phyloP scores from a whole-genome alignment of 2,888 invertebrate genomes.

The Orgyia antiqua region DNA sequence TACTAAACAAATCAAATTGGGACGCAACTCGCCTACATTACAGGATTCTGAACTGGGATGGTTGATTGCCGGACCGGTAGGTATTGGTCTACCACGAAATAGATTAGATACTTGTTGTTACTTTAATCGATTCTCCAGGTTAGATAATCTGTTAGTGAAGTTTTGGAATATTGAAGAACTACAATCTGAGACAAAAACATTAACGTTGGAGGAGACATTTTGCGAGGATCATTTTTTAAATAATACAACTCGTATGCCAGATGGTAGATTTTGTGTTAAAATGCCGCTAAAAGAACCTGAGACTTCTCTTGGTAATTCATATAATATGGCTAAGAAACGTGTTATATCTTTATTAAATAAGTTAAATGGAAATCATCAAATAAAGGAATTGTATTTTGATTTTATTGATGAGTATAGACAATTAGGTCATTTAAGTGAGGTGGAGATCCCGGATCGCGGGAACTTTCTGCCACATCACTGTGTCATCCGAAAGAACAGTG shows the following conservation, averaged over 20 bases:
- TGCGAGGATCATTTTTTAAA: slow-evolving; percentile 13
- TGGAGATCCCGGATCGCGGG: slow-evolving; percentile 2
- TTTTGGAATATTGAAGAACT: slow-evolving; percentile 18
- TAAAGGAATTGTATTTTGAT: neutral
- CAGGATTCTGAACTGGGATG: slow-evolving; percentile 1
- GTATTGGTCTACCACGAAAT: neutral
- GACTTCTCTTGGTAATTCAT: slow-evolving; percentile 2
- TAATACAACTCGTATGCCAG: slow-evolving; percentile 8
- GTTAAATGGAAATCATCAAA: neutral
- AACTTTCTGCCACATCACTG: slow-evolving; percentile 21
- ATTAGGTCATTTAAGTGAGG: slow-evolving; percentile 3
- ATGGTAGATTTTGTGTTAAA: slow-evolving; percentile 15
- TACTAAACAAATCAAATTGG: neutral
- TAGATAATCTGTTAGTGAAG: neutral
- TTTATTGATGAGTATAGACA: slow-evolving; percentile 5
- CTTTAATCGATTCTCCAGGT: neutral
- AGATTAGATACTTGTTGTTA: no score
- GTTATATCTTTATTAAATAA: slow-evolving; percentile 1
- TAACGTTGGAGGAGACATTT: slow-evolving; percentile 12
- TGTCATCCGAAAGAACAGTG: slow-evolving; percentile 10
- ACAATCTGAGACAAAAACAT: slow-evolving; percentile 1
- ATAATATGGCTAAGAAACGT: slow-evolving; percentile 3
- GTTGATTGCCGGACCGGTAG: neutral
- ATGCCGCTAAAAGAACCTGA: slow-evolving; percentile 15
- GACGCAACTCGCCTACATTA: neutral